phyloP scores from a whole-genome alignment of 2,113 vertebrate genomes.

The Cyprinus carpio region DNA sequence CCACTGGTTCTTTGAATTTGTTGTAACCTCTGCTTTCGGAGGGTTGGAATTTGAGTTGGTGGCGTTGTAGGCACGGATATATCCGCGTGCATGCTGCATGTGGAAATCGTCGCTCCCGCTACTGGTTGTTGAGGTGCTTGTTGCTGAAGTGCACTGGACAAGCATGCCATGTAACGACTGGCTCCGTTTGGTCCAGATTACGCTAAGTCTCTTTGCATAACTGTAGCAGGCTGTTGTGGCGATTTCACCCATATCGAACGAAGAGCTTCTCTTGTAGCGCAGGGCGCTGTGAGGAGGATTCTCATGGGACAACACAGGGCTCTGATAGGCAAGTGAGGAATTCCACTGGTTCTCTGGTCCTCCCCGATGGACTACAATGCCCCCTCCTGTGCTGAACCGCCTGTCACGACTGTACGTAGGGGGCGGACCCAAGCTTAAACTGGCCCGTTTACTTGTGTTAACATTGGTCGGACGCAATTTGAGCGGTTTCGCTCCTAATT shows the following conservation, averaged over 20 bases:
- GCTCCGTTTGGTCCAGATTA: constrained; percentile 78
- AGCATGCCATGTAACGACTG: constrained; percentile 81
- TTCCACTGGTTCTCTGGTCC: constrained; percentile 49
- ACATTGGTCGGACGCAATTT: constrained; percentile 40
- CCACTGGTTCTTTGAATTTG: constrained; percentile 7
- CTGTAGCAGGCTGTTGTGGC: constrained; percentile 72
- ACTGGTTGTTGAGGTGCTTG: constrained; percentile 55
- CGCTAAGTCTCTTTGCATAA: constrained; percentile 77
- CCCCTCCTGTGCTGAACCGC: constrained; percentile 53
- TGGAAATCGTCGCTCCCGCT: constrained; percentile 38
- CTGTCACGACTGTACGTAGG: constrained; percentile 34
- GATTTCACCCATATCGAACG: constrained; percentile 78
- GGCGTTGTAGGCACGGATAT: constrained; percentile 50
- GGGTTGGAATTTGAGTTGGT: constrained; percentile 43
- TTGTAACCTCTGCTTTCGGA: neutral
- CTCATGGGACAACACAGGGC: constrained; percentile 34
- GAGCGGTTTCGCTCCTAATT: neutral
- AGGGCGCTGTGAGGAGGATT: constrained; percentile 37
- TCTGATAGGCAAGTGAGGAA: constrained; percentile 57
- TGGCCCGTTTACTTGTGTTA: constrained; percentile 33
- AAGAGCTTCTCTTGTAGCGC: constrained; percentile 75
- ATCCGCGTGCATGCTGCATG: constrained; percentile 25
- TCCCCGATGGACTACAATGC: constrained; percentile 48
- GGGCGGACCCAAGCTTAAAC: constrained; percentile 8
- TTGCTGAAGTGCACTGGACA: constrained; percentile 61